Conservation (phyloP, 2,888 invertebrate genomes). For the Autographa gamma region DNA sequence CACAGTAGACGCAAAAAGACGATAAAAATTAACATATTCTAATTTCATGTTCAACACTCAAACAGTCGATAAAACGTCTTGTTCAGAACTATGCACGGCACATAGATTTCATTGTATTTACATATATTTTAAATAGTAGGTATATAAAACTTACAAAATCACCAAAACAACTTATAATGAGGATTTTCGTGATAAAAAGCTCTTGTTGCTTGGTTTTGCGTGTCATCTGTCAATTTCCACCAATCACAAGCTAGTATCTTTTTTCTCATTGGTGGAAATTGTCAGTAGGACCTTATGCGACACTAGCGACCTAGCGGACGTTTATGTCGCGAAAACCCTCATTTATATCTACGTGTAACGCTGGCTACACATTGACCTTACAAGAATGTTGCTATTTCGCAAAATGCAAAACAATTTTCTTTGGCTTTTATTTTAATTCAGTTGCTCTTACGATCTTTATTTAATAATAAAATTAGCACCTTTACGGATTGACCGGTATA, state of each 20-base stretch:
- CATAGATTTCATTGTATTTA: not conserved
- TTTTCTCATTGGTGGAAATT: no score
- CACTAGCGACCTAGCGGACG: no score
- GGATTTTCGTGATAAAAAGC: no score
- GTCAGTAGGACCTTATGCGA: no score
- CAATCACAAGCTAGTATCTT: no score
- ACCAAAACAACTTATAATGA: constrained; percentile 8
- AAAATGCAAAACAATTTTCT: constrained; percentile 27
- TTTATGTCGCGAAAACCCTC: no score
- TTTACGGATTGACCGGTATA: constrained; percentile 53
- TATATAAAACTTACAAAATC: not conserved
- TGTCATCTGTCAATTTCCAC: no score
- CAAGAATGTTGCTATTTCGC: not conserved
- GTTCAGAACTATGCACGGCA: not conserved
- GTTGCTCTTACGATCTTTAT: constrained; percentile 27
- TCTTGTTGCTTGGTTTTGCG: no score
- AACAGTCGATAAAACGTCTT: not conserved
- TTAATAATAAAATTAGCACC: constrained; percentile 61
- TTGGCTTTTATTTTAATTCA: constrained; percentile 41
- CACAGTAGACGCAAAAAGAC: no score
- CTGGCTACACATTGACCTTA: constrained; percentile 12
- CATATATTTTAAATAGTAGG: not conserved
- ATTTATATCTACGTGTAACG: not conserved
- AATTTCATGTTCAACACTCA: no score
- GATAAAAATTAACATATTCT: not conserved